Base-by-base conservation (phyloP, 2,113 vertebrate genomes). In the Tamias sibiricus region DNA sequence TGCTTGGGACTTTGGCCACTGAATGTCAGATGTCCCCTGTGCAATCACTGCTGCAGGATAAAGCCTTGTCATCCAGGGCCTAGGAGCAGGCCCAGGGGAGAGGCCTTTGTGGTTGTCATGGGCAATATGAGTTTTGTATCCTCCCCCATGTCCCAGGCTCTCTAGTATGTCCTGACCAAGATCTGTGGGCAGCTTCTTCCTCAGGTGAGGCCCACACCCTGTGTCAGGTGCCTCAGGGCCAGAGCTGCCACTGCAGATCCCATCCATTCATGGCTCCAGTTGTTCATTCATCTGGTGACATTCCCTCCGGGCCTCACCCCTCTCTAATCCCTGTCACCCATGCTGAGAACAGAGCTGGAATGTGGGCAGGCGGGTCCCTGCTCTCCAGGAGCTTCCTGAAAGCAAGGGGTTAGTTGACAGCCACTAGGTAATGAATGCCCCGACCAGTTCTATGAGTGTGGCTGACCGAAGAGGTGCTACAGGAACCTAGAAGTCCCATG, bases 131-230 rank as follows among this genome's bases (percentile, higher is more conserved):
- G 20, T 77, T 79, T 59, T 47, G 19, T 24, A 69, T 54, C 71
- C 16, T 84, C 16, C 12, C 77, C 57, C 13, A 11, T 0, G 5
- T 35, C 75, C 85, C 28, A 19, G 40, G 28, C 64, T 59, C 75
- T 93, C 80, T 62, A 42, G 30, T 24, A 4, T 82, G 59, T 85
- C 77, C 74, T 87, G 54, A 77, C 74, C 10, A 44, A 57, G 44
- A 66, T n/a, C 28, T 54, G 40, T 62, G 69, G 32, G n/a, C 1
- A 10, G 79, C 44, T 20, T 16, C 52, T 95, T 66, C 66, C 52
- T 71, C 20, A 42, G 75, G 75, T 32, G 80, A 84, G 85, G n/a
- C n/a, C 68, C 81, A 75, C 37, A 4, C 40, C 40, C 74, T 95
- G 40, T 5, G 52, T 35, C 82, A 57, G 64, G 72, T 26, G 35